Evolutionary conservation across 2,113 vertebrate species (phyloP).

Genomic region (Alaudala cheleensis): DNA sequence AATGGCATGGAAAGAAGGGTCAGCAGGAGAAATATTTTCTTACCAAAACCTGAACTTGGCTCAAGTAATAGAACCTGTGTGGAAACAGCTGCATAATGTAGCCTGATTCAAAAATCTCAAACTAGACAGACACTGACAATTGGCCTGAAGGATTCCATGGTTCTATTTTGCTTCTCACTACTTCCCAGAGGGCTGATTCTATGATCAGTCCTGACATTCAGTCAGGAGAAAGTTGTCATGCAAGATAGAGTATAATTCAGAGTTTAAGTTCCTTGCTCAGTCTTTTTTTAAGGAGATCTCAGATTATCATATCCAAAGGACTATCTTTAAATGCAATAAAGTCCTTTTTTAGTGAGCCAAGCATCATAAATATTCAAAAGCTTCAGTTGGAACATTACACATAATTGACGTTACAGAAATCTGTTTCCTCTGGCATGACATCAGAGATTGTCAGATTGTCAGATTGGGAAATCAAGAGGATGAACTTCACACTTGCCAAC

Average conservation of each 20-base stretch:
- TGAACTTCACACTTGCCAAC: not conserved
- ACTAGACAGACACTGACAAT: not conserved
- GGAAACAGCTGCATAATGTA: not conserved
- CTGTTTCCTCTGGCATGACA: conserved; percentile 42
- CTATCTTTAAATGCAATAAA: not conserved
- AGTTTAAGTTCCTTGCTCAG: not conserved
- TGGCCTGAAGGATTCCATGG: not conserved
- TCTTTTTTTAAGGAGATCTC: not conserved
- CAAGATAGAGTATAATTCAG: not conserved
- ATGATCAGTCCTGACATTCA: not conserved
- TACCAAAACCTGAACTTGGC: not conserved
- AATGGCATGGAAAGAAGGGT: not conserved
- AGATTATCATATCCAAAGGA: not conserved
- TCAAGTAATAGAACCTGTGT: not conserved
- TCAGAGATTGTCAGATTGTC: conserved; percentile 29
- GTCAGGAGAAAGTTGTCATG: not conserved
- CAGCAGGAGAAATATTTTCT: not conserved
- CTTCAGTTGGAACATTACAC: not conserved
- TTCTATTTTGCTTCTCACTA: not conserved
- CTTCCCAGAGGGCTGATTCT: not conserved
- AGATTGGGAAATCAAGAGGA: conserved; percentile 22
- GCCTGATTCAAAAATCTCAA: not conserved
- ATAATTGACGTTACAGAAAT: not conserved
- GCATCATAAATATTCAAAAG: conserved; percentile 35
- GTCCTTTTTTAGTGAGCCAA: not conserved